A percentile compares a stretch with the other conserved stretches of the same genome.
phyloP scores from a whole-genome alignment of 2,113 vertebrate species.

The Megaleporinus macrocephalus region DNA sequence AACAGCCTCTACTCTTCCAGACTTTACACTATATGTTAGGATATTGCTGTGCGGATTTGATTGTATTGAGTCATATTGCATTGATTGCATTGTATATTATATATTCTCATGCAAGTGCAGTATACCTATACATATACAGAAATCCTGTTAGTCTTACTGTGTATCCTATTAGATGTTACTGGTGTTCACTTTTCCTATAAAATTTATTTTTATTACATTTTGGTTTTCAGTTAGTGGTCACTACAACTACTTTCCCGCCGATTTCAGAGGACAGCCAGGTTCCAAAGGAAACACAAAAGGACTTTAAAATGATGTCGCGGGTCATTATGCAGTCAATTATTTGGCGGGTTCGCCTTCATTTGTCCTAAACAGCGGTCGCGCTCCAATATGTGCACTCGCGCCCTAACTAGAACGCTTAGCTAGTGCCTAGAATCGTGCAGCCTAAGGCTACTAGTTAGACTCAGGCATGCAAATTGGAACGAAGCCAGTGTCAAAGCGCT shows the following conservation, averaged over 20 bases:
- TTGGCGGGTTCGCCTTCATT: constrained; percentile 1
- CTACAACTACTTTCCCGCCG: background rate
- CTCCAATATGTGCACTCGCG: background rate
- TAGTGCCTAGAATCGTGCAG: background rate
- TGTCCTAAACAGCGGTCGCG: no score
- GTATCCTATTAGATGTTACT: no score
- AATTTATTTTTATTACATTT: no score
- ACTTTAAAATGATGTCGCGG: background rate
- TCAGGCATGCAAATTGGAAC: background rate
- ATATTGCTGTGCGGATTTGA: no score
- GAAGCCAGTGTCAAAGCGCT: constrained; percentile 65
- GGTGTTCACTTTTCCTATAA: no score
- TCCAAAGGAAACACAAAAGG: background rate
- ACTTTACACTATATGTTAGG: no score
- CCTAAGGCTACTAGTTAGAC: background rate
- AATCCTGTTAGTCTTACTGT: no score
- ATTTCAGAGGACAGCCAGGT: background rate
- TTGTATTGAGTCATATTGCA: no score
- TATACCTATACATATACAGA: no score
- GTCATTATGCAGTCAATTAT: background rate
- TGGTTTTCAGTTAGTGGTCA: background rate
- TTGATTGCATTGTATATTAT: no score
- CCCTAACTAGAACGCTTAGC: background rate
- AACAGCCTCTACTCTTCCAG: no score
- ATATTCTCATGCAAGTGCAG: no score